A percentile compares a stretch with the other conserved stretches of the same genome.
Conservation (phyloP, 2,113 vertebrate genomes). For the Passer montanus region DNA sequence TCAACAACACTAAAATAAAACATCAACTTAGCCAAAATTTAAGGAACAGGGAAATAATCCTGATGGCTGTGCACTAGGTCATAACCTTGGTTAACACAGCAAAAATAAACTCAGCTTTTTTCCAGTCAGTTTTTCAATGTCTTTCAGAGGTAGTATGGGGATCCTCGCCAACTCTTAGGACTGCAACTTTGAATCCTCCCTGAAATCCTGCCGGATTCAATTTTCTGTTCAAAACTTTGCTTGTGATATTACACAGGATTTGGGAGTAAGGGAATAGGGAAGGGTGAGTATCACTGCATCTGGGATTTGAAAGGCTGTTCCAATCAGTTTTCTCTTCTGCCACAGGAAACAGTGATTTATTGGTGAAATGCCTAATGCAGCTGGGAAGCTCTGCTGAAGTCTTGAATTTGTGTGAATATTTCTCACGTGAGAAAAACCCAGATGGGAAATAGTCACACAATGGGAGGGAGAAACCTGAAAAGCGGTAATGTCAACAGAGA, state of each 20-base stretch:
- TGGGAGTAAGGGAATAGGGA: slow-evolving; percentile 19
- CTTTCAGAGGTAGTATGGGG: neutral
- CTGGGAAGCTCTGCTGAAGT: slow-evolving; percentile 45
- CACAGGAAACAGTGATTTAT: slow-evolving; percentile 62
- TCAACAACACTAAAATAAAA: slow-evolving; percentile 15
- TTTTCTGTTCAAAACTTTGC: slow-evolving; percentile 23
- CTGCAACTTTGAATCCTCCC: neutral
- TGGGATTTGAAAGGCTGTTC: slow-evolving; percentile 5
- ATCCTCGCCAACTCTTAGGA: neutral
- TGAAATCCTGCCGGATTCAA: neutral
- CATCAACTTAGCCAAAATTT: neutral
- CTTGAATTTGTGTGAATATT: slow-evolving; percentile 58
- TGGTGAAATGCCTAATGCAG: slow-evolving; percentile 49
- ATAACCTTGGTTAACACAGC: neutral
- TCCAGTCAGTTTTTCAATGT: neutral
- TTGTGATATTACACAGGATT: slow-evolving; percentile 30
- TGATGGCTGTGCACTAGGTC: neutral
- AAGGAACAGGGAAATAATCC: neutral
- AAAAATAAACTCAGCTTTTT: slow-evolving; percentile 13
- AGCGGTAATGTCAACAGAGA: slow-evolving; percentile 35
- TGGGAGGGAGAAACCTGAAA: slow-evolving; percentile 53
- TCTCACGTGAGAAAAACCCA: slow-evolving; percentile 57
- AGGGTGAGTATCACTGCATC: slow-evolving; percentile 18
- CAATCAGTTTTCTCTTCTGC: slow-evolving; percentile 36
- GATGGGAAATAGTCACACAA: slow-evolving; percentile 60